Evolutionary conservation across 1,140 invertebrate genomes (phyloP).

Genomic region (Lasioglossum albipes): DNA sequence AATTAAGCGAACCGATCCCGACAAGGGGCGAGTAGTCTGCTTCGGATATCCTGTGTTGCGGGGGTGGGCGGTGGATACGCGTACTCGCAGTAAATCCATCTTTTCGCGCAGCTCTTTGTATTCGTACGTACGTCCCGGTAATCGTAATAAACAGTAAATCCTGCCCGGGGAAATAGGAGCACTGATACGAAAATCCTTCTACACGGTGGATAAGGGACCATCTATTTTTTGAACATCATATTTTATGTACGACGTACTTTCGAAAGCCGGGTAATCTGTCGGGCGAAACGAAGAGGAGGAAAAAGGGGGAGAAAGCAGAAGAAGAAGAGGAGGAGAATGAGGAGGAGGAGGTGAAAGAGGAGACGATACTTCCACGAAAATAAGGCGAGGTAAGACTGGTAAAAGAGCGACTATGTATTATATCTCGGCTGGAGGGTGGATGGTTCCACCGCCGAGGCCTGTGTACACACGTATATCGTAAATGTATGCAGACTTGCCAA

Average conservation of each 20-base stretch:
- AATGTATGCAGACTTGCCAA: conserved; percentile 5
- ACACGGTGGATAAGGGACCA: conserved; percentile 22
- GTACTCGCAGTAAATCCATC: not conserved
- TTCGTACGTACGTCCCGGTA: not conserved
- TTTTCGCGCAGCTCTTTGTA: conserved; percentile 5
- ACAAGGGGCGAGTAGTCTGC: no score
- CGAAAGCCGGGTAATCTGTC: conserved; percentile 56
- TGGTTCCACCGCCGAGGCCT: not conserved
- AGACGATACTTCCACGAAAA: conserved; percentile 43
- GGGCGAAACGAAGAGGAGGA: conserved; percentile 18
- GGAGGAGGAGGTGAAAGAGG: conserved; percentile 4
- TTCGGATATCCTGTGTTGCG: no score
- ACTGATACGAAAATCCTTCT: conserved; percentile 21
- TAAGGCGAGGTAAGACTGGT: conserved; percentile 48
- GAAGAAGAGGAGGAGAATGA: not conserved
- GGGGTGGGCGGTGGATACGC: no score
- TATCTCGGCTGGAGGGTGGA: not conserved
- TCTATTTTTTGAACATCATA: conserved; percentile 40
- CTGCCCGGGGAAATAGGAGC: conserved; percentile 7
- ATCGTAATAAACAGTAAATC: conserved; percentile 48
- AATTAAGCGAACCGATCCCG: not conserved
- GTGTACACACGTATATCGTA: conserved; percentile 1
- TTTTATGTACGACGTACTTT: conserved; percentile 53
- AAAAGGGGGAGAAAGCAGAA: not conserved
- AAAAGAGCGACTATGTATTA: conserved; percentile 61